Percentiles rank a stretch among this genome's conserved stretches.
These are phyloP conservation scores for Ptilorrhoa leucosticta DNA, from an alignment of 2,113 vertebrate species.

Conservation along the genomic window DNA sequence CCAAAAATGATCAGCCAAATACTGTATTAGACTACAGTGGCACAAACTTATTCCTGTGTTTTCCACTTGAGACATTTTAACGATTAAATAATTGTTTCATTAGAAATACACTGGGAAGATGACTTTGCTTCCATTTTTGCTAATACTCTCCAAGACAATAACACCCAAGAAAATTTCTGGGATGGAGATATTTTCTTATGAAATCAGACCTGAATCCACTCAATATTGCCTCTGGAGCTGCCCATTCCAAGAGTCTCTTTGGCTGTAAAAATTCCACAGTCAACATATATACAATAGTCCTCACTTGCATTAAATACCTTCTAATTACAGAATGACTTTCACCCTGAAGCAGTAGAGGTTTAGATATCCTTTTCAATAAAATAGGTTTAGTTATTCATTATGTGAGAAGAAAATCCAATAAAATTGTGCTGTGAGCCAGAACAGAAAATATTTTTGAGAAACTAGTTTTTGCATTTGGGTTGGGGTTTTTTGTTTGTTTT, in stretches of 20 bases:
- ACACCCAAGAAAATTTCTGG: neutral
- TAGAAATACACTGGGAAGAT: neutral
- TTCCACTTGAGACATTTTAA: neutral
- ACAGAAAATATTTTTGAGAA: neutral
- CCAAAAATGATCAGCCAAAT: neutral
- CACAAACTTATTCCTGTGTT: neutral
- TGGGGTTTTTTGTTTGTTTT: neutral
- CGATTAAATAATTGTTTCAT: neutral
- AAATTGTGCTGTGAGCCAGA: conserved; percentile 18
- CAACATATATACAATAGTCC: neutral
- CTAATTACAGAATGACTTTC: conserved; percentile 18
- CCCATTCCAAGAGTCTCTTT: neutral
- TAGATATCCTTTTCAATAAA: conserved; percentile 23
- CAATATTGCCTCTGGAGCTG: neutral
- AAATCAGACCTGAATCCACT: neutral
- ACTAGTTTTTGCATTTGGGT: neutral
- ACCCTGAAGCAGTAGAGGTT: neutral
- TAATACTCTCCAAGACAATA: neutral
- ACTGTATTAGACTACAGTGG: neutral
- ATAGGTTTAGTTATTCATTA: conserved; percentile 29
- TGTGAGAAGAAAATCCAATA: conserved; percentile 11
- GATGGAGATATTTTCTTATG: neutral
- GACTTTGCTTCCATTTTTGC: neutral
- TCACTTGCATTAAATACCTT: neutral
- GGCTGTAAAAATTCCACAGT: conserved; percentile 21